A percentile compares a stretch with the other conserved stretches of the same genome.
Conservation (phyloP, 2,888 invertebrate genomes). For the Cecidostiba fungosa region DNA sequence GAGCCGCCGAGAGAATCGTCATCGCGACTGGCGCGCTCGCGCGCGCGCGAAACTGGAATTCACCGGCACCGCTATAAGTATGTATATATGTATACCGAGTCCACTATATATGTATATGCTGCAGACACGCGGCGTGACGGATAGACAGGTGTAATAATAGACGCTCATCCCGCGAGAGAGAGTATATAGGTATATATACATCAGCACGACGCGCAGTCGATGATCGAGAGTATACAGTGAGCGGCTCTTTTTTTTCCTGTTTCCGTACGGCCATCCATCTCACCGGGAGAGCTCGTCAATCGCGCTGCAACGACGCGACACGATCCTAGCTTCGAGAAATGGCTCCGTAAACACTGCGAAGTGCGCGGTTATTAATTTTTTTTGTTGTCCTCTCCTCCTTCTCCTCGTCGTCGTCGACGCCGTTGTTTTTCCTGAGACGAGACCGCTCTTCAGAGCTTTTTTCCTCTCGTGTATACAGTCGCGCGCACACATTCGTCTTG, state of each 20-base stretch:
- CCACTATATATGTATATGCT: conserved; percentile 21
- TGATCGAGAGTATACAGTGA: conserved; percentile 33
- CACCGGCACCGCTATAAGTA: conserved; percentile 47
- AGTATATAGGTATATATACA: neutral
- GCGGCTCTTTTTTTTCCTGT: conserved; percentile 1
- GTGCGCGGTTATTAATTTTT: conserved; percentile 44
- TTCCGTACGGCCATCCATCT: neutral
- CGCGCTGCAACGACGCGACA: neutral
- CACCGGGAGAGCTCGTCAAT: neutral
- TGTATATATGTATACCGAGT: neutral
- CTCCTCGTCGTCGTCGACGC: neutral
- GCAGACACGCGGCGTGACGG: conserved; percentile 65
- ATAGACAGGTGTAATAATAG: conserved; percentile 77
- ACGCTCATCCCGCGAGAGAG: conserved; percentile 70
- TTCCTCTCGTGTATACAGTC: neutral
- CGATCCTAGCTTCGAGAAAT: conserved; percentile 36
- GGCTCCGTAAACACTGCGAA: conserved; percentile 33
- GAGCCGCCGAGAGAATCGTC: conserved; percentile 55
- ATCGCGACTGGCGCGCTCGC: conserved; percentile 52
- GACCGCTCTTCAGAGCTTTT: neutral
- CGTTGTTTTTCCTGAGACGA: neutral
- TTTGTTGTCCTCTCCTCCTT: neutral
- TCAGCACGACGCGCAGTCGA: conserved; percentile 9
- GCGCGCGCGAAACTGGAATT: conserved; percentile 73
- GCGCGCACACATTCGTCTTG: conserved; percentile 28